A percentile compares a stretch with the other conserved stretches of the same genome.
phyloP scores from a whole-genome alignment of 2,113 vertebrate species.

The Rhombomys opimus region DNA sequence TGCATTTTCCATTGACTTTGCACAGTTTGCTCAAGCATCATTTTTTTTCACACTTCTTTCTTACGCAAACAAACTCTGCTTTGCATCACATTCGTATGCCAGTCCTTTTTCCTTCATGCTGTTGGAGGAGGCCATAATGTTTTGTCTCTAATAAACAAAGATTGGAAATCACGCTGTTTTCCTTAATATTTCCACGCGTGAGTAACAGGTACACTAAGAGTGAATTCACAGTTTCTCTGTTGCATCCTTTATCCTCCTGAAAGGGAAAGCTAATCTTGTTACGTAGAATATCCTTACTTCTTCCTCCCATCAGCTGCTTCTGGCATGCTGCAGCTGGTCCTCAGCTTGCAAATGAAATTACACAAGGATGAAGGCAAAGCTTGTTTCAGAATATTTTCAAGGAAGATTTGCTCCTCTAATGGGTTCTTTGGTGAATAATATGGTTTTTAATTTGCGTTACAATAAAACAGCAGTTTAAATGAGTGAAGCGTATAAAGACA shows the following conservation, averaged over 20 bases:
- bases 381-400: slow-evolving; percentile 73
- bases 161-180: slow-evolving; percentile 59
- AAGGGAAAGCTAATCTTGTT: slow-evolving; percentile 78
- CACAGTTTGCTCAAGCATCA: not conserved
- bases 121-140: not conserved
- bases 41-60: slow-evolving; percentile 18
- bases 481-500: slow-evolving; percentile 59
- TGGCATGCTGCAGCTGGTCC: slow-evolving; percentile 74
- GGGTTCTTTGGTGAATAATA: slow-evolving; percentile 65
- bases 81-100: not conserved
- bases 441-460: slow-evolving; percentile 76
- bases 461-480: slow-evolving; percentile 71
- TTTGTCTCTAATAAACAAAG: slow-evolving; percentile 26
- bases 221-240: slow-evolving; percentile 49
- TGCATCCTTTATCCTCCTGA: slow-evolving; percentile 66
- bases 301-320: slow-evolving; percentile 76
- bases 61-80: not conserved
- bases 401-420: slow-evolving; percentile 75
- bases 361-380: slow-evolving; percentile 72
- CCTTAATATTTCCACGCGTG: slow-evolving; percentile 39
- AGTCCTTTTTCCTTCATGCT: not conserved
- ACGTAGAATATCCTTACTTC: slow-evolving; percentile 75
- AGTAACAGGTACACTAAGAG: slow-evolving; percentile 60
- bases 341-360: slow-evolving; percentile 78
- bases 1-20: not conserved